A percentile compares a stretch with the other conserved stretches of the same genome.
Evolutionary conservation across 2,113 vertebrate genomes (phyloP).

Genomic region (Ophthalmolycus amberensis): DNA sequence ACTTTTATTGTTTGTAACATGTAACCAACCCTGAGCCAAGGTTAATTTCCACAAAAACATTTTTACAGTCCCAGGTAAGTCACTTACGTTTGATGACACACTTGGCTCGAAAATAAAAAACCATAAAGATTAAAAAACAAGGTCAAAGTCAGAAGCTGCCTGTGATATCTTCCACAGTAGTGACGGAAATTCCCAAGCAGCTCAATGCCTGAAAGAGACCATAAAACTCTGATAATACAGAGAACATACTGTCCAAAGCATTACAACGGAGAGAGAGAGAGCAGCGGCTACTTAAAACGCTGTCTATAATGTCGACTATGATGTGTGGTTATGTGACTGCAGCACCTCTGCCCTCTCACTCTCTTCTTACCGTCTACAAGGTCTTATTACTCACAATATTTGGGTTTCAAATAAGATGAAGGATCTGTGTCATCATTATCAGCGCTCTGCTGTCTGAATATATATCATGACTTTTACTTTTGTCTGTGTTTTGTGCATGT

Average conservation of each 20-base stretch:
- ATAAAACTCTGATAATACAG: conserved; percentile 57
- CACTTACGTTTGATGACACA: conserved; percentile 4
- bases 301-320: conserved; percentile 10
- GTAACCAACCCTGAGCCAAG: not conserved
- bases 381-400: conserved; percentile 73
- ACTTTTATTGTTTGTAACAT: not conserved
- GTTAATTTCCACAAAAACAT: not conserved
- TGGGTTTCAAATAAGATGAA: conserved; percentile 71
- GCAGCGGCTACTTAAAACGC: conserved; percentile 16
- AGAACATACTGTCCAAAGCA: conserved; percentile 33
- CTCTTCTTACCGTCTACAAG: conserved; percentile 44
- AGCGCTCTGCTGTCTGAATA: conserved; percentile 43
- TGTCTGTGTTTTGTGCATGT: conserved; percentile 13
- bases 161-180: not conserved
- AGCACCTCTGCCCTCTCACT: conserved; percentile 2
- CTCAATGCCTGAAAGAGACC: conserved; percentile 27
- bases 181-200: not conserved
- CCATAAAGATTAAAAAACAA: conserved; percentile 69
- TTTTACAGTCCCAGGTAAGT: too few relatives aligned
- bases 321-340: conserved; percentile 19
- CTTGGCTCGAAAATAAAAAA: conserved; percentile 51
- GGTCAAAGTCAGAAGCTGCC: conserved; percentile 58
- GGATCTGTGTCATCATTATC: conserved; percentile 52
- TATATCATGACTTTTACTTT: conserved; percentile 54
- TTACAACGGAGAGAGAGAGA: not conserved